A percentile compares a stretch with the other conserved stretches of the same genome.
Evolutionary conservation across 2,888 invertebrate species (phyloP).

Genomic region (Troglohyphantes excavatus): DNA sequence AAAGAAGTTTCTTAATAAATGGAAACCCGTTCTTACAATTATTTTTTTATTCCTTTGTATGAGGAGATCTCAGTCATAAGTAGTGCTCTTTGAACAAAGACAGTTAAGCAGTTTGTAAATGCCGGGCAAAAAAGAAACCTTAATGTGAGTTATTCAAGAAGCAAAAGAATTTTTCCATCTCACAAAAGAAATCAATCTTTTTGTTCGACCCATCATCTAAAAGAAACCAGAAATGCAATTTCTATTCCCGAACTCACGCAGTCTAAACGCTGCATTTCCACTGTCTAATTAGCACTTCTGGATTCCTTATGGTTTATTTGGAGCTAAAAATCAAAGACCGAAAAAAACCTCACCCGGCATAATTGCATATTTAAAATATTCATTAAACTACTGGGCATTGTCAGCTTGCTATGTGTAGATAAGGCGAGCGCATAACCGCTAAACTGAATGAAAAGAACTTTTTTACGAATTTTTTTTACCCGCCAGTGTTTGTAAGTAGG

Average conservation of each 20-base stretch:
- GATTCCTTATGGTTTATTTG: slow-evolving; percentile 71
- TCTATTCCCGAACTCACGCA: slow-evolving; percentile 68
- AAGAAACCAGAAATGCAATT: slow-evolving; percentile 73
- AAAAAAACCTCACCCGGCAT: slow-evolving; percentile 62
- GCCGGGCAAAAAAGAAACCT: slow-evolving; percentile 47
- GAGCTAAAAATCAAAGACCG: slow-evolving; percentile 61
- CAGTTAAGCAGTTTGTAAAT: slow-evolving; percentile 49
- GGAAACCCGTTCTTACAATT: slow-evolving; percentile 8
- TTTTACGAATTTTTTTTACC: slow-evolving; percentile 28
- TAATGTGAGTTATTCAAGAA: slow-evolving; percentile 69
- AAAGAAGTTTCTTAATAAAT: slow-evolving; percentile 37
- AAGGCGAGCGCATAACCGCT: slow-evolving; percentile 67
- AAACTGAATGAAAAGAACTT: slow-evolving; percentile 71
- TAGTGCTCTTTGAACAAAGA: slow-evolving; percentile 41
- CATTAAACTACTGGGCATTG: slow-evolving; percentile 76
- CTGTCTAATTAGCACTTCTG: slow-evolving; percentile 73
- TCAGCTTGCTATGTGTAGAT: slow-evolving; percentile 65
- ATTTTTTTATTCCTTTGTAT: slow-evolving; percentile 22
- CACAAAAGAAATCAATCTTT: slow-evolving; percentile 51
- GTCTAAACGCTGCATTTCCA: slow-evolving; percentile 48
- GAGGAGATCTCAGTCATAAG: slow-evolving; percentile 29
- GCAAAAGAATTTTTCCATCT: slow-evolving; percentile 68
- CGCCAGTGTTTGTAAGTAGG: slow-evolving; percentile 69
- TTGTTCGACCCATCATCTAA: slow-evolving; percentile 45
- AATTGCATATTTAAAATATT: slow-evolving; percentile 79